Conservation (phyloP, 2,888 invertebrate genomes). For the Darwinula stevensoni region DNA sequence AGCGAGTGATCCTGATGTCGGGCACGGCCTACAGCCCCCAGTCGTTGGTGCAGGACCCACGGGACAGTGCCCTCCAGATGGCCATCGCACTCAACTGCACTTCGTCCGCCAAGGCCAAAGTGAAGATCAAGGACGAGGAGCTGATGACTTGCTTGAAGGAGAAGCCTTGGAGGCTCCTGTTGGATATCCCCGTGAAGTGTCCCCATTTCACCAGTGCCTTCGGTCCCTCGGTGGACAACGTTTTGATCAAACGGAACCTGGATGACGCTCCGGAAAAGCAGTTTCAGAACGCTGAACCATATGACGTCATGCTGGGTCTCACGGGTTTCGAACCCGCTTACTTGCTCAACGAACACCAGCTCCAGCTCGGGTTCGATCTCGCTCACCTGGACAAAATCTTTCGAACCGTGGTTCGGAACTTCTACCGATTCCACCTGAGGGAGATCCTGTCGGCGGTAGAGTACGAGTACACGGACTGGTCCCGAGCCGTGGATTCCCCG, state of each 20-base stretch:
- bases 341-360: slow-evolving; percentile 14
- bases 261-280: not conserved
- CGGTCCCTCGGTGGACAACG: slow-evolving; percentile 81
- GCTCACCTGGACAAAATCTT: not conserved
- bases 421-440: slow-evolving; percentile 59
- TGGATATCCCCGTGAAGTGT: slow-evolving; percentile 22
- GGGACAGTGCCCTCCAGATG: slow-evolving; percentile 15
- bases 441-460: slow-evolving; percentile 58
- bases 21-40: slow-evolving; percentile 47
- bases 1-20: slow-evolving; percentile 38
- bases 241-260: slow-evolving; percentile 23
- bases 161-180: not conserved
- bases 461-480: slow-evolving; percentile 74
- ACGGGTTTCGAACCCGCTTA: not conserved
- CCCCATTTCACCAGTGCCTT: slow-evolving; percentile 62
- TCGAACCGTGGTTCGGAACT: slow-evolving; percentile 48
- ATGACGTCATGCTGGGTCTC: not conserved
- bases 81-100: slow-evolving; percentile 28
- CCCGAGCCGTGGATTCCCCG: slow-evolving; percentile 41
- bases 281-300: not conserved
- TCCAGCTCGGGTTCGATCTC: not conserved
- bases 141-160: slow-evolving; percentile 42
- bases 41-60: slow-evolving; percentile 34
- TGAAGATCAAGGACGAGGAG: slow-evolving; percentile 20
- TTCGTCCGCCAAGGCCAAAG: not conserved